Base-by-base conservation (phyloP, 2,888 invertebrate species). In the Cheilosia urbana region DNA sequence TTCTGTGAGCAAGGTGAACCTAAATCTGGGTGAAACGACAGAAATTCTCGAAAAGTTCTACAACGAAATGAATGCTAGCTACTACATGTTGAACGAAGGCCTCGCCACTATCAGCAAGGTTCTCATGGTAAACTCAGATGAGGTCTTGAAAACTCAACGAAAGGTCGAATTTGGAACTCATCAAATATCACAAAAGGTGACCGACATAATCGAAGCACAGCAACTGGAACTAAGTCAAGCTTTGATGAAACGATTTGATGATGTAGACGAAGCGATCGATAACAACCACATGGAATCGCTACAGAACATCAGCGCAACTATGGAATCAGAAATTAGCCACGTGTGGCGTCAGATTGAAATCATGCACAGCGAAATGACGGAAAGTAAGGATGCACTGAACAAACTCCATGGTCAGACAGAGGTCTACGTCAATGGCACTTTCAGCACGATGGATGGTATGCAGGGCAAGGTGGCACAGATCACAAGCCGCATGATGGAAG, bases 341-440 rank as follows among this genome's bases (percentile, higher is more conserved):
- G 97, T 98, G 17, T 97, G 97, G 97, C 93, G 97, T 24, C 97
- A 97, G 91, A 97, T 98, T 88, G 97, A 97, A 87, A 95, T 96
- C 75, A 96, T 98, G 96, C 95, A 96, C 91, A 95, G 95, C 89
- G 96, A 97, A 90, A 95, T 98, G 89, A 95, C 95, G 37, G 95
- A 95, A 80, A 97, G 95, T 90, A 95, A 96, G 58, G 94, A 94
- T 49, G 94, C 96, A 2, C 92, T 98, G n/a, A 95, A 95, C 83
- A 95, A 95, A 88, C 94, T 98, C 47, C 93, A 93, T 93, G 94
- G 95, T 88, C 96, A 96, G 91, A 96, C 97, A 9, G 95, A 96
- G 89, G 93, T 94, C 65, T 97, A 97, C 90, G 96, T 97, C 13
- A 97, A 96, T 90, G 96, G 95, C 72, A 96, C 96, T 40, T 93